Percentiles rank a stretch among this genome's conserved stretches.
phyloP scores from a whole-genome alignment of 2,888 invertebrate species.

The Eurytoma californica region DNA sequence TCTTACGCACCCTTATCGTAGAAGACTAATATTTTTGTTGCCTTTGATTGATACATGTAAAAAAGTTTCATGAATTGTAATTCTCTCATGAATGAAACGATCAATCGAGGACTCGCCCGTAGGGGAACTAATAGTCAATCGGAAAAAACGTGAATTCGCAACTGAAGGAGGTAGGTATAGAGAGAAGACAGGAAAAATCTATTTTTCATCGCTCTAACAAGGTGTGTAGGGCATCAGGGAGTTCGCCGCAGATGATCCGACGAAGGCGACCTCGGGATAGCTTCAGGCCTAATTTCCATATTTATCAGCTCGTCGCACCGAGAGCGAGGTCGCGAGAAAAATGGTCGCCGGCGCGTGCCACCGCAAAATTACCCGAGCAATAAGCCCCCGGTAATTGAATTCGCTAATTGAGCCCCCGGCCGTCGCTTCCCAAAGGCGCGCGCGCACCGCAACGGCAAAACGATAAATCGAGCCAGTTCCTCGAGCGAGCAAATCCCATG shows the following conservation, averaged over 20 bases:
- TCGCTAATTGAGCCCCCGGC: background rate
- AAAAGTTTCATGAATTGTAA: too few relatives aligned
- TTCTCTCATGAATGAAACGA: too few relatives aligned
- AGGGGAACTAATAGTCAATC: background rate
- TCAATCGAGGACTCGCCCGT: too few relatives aligned
- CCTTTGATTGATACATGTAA: too few relatives aligned
- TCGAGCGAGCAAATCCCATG: background rate
- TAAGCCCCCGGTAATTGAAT: conserved; percentile 20
- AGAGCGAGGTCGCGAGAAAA: conserved; percentile 11
- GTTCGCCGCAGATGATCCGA: background rate
- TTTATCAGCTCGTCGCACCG: conserved; percentile 47
- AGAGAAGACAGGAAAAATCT: too few relatives aligned
- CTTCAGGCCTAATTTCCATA: conserved; percentile 48
- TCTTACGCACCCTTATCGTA: too few relatives aligned
- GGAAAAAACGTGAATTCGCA: background rate
- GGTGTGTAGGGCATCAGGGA: conserved; percentile 2
- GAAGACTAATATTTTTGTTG: too few relatives aligned
- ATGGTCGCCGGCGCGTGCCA: conserved; percentile 39
- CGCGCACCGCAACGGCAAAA: background rate
- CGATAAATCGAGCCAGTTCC: too few relatives aligned
- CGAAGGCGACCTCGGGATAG: conserved; percentile 2
- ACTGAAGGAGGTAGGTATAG: too few relatives aligned
- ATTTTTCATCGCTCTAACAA: conserved; percentile 49
- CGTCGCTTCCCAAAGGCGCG: background rate
- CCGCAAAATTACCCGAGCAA: conserved; percentile 36